Evolutionary conservation across 2,113 vertebrate genomes (phyloP).

Genomic region (Aplodontia rufa): DNA sequence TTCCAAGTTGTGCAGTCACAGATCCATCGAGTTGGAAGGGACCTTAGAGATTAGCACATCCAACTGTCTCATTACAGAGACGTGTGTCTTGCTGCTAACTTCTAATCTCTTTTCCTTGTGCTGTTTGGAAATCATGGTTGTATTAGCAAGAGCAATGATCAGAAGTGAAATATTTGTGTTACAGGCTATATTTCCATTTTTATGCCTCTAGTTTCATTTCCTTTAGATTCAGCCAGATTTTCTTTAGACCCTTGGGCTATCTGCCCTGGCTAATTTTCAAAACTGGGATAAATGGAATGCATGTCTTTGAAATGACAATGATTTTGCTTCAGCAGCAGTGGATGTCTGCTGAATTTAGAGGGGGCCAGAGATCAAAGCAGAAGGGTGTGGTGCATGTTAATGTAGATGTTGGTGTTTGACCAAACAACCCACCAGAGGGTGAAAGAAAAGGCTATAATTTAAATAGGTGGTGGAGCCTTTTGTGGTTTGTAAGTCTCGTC

Average conservation of each 20-base stretch:
- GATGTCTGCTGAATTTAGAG: conserved; percentile 16
- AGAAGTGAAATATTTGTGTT: neutral
- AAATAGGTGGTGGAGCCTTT: neutral
- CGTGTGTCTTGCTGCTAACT: neutral
- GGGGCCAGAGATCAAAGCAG: conserved; percentile 58
- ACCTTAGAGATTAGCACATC: neutral
- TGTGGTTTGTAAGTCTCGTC: conserved; percentile 53
- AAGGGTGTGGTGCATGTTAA: neutral
- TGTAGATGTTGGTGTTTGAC: neutral
- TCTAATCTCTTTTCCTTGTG: neutral
- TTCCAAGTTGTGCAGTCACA: neutral
- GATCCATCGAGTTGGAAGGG: neutral
- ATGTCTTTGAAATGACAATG: conserved; percentile 21
- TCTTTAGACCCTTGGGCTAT: neutral
- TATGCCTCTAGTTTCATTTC: neutral
- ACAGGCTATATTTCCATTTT: neutral
- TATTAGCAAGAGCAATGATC: neutral
- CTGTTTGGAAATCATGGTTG: neutral
- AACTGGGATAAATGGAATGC: neutral
- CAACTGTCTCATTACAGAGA: neutral
- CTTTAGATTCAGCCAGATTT: neutral
- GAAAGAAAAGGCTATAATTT: conserved; percentile 52
- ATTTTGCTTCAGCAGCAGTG: neutral
- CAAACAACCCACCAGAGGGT: neutral
- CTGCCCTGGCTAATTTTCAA: neutral